Percentiles rank a stretch among this genome's conserved stretches.
These are phyloP conservation scores for Onchidella celtica DNA, from an alignment of 2,888 invertebrate genomes.

Conservation along the genomic window DNA sequence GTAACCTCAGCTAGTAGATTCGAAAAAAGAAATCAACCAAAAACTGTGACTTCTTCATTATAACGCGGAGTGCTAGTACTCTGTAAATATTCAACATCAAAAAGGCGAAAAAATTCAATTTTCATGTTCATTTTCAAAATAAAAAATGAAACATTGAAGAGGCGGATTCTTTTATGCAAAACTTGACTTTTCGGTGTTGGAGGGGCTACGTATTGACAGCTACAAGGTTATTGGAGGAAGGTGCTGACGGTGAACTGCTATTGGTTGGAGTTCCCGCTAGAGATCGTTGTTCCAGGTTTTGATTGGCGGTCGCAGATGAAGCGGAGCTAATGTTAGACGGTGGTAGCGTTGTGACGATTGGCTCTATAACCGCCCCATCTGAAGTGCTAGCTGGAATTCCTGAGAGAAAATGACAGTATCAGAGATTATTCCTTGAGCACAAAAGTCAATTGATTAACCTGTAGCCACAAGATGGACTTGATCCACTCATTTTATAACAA, in stretches of 20 bases:
- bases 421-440: background rate
- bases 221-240: constrained; percentile 72
- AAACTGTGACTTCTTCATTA: background rate
- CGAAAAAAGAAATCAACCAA: background rate
- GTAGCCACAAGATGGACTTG: no score
- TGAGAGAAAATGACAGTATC: constrained; percentile 5
- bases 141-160: constrained; percentile 37
- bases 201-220: constrained; percentile 71
- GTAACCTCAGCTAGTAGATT: background rate
- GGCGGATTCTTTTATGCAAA: constrained; percentile 41
- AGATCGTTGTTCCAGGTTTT: constrained; percentile 67
- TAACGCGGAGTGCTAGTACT: background rate
- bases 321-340: constrained; percentile 54
- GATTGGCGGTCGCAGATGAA: constrained; percentile 48
- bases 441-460: no score
- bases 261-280: constrained; percentile 64
- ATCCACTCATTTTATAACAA: no score
- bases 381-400: constrained; percentile 49
- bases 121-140: constrained; percentile 12
- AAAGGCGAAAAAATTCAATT: constrained; percentile 33
- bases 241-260: constrained; percentile 62
- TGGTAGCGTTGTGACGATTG: constrained; percentile 57
- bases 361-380: constrained; percentile 68
- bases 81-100: constrained; percentile 41
- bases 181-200: constrained; percentile 12